Percentiles rank a stretch among this genome's conserved stretches.
Evolutionary conservation across 2,797 vertebrate species (phyloP).

Genomic region (Eospalax fontanierii): DNA sequence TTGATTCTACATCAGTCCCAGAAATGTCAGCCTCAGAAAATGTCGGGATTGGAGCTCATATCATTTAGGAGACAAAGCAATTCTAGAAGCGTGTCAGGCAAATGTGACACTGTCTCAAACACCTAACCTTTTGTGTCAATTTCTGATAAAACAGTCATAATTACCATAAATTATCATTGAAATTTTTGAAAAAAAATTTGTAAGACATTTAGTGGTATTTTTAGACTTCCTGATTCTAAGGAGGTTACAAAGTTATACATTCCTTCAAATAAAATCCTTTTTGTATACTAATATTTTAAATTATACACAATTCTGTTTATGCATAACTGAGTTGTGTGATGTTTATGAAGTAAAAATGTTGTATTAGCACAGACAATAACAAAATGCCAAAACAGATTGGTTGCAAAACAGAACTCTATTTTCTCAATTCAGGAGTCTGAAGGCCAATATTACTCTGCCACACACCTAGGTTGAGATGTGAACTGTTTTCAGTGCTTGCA

Average conservation of each 20-base stretch:
- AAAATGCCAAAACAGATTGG: background rate
- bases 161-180: conserved; percentile 78
- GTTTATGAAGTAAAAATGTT: background rate
- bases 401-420: background rate
- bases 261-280: conserved; percentile 21
- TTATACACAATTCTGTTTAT: background rate
- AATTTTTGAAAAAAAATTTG: conserved; percentile 31
- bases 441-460: background rate
- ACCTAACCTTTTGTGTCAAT: conserved; percentile 75
- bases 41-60: background rate
- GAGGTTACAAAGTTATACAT: background rate
- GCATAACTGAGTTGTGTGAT: background rate
- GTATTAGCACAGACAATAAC: background rate
- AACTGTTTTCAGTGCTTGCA: background rate
- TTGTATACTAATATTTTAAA: conserved; percentile 6
- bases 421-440: background rate
- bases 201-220: conserved; percentile 69
- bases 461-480: background rate
- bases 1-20: background rate
- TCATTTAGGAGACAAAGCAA: conserved; percentile 25
- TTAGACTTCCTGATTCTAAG: conserved; percentile 56
- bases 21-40: background rate
- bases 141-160: conserved; percentile 71
- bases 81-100: background rate
- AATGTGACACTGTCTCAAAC: conserved; percentile 43